Conservation (phyloP, 2,888 invertebrate genomes). For the Sesia apiformis region DNA sequence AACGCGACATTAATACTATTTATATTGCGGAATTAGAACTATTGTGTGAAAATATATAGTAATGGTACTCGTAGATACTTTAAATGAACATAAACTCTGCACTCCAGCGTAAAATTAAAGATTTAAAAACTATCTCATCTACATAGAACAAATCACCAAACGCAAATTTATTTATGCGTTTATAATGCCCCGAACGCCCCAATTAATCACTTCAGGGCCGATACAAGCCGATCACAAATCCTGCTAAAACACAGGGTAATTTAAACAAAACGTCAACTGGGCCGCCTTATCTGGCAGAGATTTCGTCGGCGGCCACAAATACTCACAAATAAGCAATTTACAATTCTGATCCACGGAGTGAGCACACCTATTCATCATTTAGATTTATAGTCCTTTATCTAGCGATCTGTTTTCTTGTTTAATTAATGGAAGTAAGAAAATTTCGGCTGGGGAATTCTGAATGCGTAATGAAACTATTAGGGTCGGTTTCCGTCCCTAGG, state of each 20-base stretch:
- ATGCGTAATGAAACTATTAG: slow-evolving; percentile 14
- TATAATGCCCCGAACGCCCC: background rate
- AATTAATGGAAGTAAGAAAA: slow-evolving; percentile 65
- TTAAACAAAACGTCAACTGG: background rate
- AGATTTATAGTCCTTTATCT: slow-evolving; percentile 71
- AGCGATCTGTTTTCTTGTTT: slow-evolving; percentile 67
- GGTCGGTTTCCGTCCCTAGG: slow-evolving; percentile 2
- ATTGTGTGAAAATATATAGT: no score
- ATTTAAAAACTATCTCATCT: no score
- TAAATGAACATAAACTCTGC: no score
- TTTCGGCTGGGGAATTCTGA: slow-evolving; percentile 25
- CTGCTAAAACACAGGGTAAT: background rate
- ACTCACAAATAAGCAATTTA: slow-evolving; percentile 60
- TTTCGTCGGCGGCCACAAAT: slow-evolving; percentile 22
- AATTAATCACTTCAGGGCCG: background rate
- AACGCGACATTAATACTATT: no score
- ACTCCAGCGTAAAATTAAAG: no score
- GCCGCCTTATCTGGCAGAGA: background rate
- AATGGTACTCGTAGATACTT: no score
- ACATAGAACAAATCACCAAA: no score
- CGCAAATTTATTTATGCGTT: background rate
- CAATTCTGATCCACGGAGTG: slow-evolving; percentile 51
- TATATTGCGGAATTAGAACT: no score
- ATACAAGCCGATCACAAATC: background rate
- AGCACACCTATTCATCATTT: slow-evolving; percentile 68